phyloP scores from a whole-genome alignment of 2,888 invertebrate species.

The Caenorhabditis sulstoni region DNA sequence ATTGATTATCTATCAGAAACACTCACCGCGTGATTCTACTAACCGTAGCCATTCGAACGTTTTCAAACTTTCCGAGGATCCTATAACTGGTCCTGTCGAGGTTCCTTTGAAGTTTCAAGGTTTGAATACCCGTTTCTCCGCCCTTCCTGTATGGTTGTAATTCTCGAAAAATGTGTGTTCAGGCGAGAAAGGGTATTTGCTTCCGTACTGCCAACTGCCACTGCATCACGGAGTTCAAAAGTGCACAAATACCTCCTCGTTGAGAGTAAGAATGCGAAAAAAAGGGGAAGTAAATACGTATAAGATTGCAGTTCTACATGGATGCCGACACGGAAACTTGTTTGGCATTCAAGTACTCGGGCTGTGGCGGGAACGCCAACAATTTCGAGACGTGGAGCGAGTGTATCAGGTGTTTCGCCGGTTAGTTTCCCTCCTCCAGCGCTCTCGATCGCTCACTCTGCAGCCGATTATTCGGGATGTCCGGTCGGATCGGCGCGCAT shows the following conservation, averaged over 20 bases:
- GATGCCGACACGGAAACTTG: constrained; percentile 38
- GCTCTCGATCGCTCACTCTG: neutral
- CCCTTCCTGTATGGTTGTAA: no score
- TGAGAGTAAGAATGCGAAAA: constrained; percentile 14
- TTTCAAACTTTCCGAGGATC: constrained; percentile 15
- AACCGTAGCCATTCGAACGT: neutral
- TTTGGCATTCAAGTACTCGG: constrained; percentile 53
- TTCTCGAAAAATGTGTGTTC: constrained; percentile 5
- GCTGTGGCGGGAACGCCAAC: constrained; percentile 46
- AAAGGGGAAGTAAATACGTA: neutral
- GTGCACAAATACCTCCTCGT: constrained; percentile 44
- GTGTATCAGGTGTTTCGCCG: constrained; percentile 26
- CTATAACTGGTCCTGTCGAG: constrained; percentile 17
- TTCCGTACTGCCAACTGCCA: constrained; percentile 35
- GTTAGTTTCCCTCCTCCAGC: constrained; percentile 9
- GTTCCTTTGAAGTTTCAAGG: constrained; percentile 16
- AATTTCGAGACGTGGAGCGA: constrained; percentile 22
- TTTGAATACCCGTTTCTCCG: neutral
- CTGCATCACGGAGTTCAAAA: constrained; percentile 52
- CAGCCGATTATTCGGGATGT: constrained; percentile 47
- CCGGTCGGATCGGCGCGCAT: constrained; percentile 18
- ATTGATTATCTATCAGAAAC: constrained; percentile 15
- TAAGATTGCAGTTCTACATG: constrained; percentile 38
- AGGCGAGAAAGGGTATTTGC: constrained; percentile 23
- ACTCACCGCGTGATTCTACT: neutral